phyloP scores from a whole-genome alignment of 1,140 invertebrate species.

The Pseudomyrmex dendroicus region DNA sequence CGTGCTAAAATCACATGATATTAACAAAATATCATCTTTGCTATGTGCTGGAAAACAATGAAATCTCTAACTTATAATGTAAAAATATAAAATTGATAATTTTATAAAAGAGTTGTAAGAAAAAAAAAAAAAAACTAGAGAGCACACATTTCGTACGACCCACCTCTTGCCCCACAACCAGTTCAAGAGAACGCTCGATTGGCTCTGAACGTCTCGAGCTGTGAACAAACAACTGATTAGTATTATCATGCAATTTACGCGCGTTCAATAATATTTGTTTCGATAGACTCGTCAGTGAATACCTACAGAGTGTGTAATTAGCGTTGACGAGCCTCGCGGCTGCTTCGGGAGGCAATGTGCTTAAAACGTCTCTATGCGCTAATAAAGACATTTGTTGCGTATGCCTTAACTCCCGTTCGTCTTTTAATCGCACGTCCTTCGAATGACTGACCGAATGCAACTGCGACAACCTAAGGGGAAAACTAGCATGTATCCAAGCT shows the following conservation, averaged over 20 bases:
- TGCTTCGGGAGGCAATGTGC: slow-evolving; percentile 88
- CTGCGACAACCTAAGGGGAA: slow-evolving; percentile 88
- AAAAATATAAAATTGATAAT: not conserved
- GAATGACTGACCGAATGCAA: slow-evolving; percentile 90
- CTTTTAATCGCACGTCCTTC: slow-evolving; percentile 89
- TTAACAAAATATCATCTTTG: not conserved
- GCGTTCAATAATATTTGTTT: not conserved
- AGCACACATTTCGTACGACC: slow-evolving; percentile 40
- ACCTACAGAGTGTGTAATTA: slow-evolving; percentile 90
- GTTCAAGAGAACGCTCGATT: slow-evolving; percentile 91
- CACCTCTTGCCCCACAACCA: slow-evolving; percentile 90
- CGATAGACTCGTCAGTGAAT: slow-evolving; percentile 60
- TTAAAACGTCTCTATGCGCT: slow-evolving; percentile 88
- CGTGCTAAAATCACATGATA: slow-evolving; percentile 76
- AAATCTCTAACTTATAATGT: too few species aligned
- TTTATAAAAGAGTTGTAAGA: not conserved
- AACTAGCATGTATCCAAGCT: slow-evolving; percentile 80
- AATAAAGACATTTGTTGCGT: slow-evolving; percentile 90
- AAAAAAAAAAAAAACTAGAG: too few species aligned
- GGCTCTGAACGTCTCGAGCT: slow-evolving; percentile 91
- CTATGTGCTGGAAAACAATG: not conserved
- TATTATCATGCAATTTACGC: not conserved
- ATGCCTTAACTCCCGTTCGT: slow-evolving; percentile 91
- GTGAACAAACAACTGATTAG: slow-evolving; percentile 74
- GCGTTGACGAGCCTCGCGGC: slow-evolving; percentile 88